Conservation (phyloP, 2,888 invertebrate genomes). For the Epinotia nisella region DNA sequence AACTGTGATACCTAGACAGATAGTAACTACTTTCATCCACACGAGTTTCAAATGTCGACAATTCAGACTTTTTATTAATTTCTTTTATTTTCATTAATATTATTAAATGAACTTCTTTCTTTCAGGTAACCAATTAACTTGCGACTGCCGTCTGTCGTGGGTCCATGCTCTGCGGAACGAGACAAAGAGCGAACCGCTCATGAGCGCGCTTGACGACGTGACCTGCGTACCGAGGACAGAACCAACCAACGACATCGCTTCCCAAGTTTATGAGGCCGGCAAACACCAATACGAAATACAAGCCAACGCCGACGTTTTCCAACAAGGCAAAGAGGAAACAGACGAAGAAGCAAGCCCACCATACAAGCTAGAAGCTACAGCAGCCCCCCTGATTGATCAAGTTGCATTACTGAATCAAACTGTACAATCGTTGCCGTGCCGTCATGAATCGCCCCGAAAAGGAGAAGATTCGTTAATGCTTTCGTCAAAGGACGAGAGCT, state of each 20-base stretch:
- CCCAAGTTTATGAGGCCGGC: conserved; percentile 42
- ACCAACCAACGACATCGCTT: conserved; percentile 47
- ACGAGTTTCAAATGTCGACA: too few relatives aligned
- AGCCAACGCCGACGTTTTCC: conserved; percentile 57
- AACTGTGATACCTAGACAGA: too few relatives aligned
- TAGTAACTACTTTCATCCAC: too few relatives aligned
- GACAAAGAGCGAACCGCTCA: conserved; percentile 88
- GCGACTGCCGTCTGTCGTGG: conserved; percentile 93
- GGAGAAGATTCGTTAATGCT: conserved; percentile 78
- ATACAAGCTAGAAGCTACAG: conserved; percentile 65
- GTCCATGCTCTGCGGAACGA: conserved; percentile 89
- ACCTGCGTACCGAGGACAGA: conserved; percentile 80
- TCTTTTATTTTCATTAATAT: too few relatives aligned
- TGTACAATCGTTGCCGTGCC: conserved; percentile 67
- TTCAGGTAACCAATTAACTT: conserved; percentile 91
- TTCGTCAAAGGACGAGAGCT: conserved; percentile 75
- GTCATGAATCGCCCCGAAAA: conserved; percentile 63
- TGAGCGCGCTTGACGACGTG: conserved; percentile 88
- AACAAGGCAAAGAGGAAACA: conserved; percentile 61
- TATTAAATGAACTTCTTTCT: conserved; percentile 35
- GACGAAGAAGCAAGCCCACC: conserved; percentile 60
- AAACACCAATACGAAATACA: conserved; percentile 61
- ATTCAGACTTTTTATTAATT: not conserved
- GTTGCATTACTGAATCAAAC: conserved; percentile 66
- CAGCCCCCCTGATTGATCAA: conserved; percentile 63